These are phyloP conservation scores for Acanthoscelides obtectus DNA, from an alignment of 2,888 invertebrate genomes.

Conservation along the genomic window DNA sequence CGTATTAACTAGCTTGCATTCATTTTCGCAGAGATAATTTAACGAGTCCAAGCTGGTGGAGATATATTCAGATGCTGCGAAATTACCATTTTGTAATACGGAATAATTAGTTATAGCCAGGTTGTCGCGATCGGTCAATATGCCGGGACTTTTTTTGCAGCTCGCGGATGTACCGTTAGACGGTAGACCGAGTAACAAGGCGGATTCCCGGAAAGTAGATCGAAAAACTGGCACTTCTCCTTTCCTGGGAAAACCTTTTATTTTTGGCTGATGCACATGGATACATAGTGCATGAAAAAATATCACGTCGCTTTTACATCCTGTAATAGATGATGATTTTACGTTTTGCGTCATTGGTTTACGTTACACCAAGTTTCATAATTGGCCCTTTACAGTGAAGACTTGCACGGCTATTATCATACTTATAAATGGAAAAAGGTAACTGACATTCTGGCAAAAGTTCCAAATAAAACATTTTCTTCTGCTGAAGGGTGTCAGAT, in stretches of 20 bases:
- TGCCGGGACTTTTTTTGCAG: not conserved
- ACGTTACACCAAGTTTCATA: no score
- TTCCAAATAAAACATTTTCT: no score
- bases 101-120: not conserved
- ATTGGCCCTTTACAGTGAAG: no score
- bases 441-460: no score
- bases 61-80: not conserved
- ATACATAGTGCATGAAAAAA: no score
- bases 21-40: not conserved
- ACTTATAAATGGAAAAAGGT: no score
- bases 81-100: not conserved
- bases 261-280: not conserved
- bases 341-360: no score
- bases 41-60: not conserved
- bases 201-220: not conserved
- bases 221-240: not conserved
- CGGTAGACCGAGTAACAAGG: not conserved
- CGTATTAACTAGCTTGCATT: not conserved
- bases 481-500: no score
- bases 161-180: not conserved
- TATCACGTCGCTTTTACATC: no score
- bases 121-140: not conserved
- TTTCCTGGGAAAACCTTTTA: not conserved
- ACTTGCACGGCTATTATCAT: no score
- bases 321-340: no score